These are phyloP conservation scores for Sebastes wilsoni DNA, from an alignment of 2,797 vertebrate genomes.

Conservation along the genomic window DNA sequence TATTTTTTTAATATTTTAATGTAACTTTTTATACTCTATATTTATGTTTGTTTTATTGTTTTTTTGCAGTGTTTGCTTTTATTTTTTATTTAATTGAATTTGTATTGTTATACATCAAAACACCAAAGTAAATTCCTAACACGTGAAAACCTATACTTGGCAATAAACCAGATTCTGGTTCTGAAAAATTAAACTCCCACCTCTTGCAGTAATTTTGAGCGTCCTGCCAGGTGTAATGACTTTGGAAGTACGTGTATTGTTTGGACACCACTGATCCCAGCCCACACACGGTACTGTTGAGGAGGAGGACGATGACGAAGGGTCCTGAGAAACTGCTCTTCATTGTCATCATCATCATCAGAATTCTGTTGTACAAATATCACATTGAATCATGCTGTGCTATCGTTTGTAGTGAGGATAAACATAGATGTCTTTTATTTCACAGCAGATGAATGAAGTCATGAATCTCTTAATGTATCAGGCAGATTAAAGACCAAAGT, in stretches of 20 bases:
- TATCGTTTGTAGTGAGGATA: background rate
- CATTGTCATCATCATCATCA: constrained; percentile 6
- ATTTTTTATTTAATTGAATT: too few relatives aligned
- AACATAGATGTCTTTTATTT: background rate
- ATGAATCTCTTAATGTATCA: background rate
- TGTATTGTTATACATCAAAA: background rate
- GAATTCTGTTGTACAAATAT: background rate
- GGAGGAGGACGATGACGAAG: constrained; percentile 32
- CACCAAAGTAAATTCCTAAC: background rate
- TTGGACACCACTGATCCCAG: constrained; percentile 3
- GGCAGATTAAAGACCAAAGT: background rate
- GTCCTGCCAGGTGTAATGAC: fast-evolving
- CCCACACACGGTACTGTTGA: background rate
- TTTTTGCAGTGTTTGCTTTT: too few relatives aligned
- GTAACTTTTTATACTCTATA: too few relatives aligned
- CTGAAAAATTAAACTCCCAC: background rate
- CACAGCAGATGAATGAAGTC: background rate
- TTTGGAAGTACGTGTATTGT: fast-evolving
- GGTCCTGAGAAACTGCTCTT: background rate
- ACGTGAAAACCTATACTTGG: background rate
- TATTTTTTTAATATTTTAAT: too few relatives aligned
- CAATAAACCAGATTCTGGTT: background rate
- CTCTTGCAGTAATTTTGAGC: constrained; percentile 24
- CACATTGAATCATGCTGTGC: background rate
- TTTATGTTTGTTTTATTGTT: too few relatives aligned